phyloP scores from a whole-genome alignment of 2,888 invertebrate genomes.

The Leucania comma region DNA sequence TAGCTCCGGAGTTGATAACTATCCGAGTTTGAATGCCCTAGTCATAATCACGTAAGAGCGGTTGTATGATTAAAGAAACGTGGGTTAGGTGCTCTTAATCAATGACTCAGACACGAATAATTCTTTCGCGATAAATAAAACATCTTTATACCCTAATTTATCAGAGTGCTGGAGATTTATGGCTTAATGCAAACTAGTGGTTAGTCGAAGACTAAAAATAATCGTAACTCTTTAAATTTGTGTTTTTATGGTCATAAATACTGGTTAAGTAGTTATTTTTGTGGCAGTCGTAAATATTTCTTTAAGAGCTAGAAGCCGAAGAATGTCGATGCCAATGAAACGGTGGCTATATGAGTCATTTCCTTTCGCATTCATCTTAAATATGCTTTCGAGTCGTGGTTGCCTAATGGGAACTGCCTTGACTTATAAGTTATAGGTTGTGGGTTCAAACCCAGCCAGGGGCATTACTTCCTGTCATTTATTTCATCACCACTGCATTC shows the following conservation, averaged over 20 bases:
- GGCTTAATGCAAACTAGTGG: conserved; percentile 20
- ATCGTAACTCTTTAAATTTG: conserved; percentile 23
- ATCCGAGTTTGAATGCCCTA: too few relatives aligned
- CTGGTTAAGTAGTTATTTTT: conserved; percentile 9
- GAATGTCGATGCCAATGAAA: conserved; percentile 18
- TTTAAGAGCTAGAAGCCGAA: conserved; percentile 20
- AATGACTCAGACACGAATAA: conserved; percentile 23
- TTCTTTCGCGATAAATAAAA: conserved; percentile 27
- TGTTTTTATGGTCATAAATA: conserved; percentile 36
- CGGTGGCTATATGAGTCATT: conserved; percentile 24
- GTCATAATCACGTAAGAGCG: too few relatives aligned
- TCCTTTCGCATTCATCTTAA: neutral
- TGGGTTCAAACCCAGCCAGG: too few relatives aligned
- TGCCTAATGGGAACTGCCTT: too few relatives aligned
- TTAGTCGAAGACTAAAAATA: conserved; percentile 34
- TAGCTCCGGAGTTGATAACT: too few relatives aligned
- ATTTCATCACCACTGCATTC: too few relatives aligned
- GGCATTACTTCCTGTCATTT: too few relatives aligned
- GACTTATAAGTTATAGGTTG: too few relatives aligned
- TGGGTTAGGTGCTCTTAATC: too few relatives aligned
- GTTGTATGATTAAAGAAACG: too few relatives aligned
- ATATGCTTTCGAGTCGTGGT: too few relatives aligned
- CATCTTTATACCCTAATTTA: conserved; percentile 36
- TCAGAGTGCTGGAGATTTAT: conserved; percentile 35
- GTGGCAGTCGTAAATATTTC: conserved; percentile 35